Evolutionary conservation across 2,888 invertebrate species (phyloP).

Genomic region (Cerceris rybyensis): DNA sequence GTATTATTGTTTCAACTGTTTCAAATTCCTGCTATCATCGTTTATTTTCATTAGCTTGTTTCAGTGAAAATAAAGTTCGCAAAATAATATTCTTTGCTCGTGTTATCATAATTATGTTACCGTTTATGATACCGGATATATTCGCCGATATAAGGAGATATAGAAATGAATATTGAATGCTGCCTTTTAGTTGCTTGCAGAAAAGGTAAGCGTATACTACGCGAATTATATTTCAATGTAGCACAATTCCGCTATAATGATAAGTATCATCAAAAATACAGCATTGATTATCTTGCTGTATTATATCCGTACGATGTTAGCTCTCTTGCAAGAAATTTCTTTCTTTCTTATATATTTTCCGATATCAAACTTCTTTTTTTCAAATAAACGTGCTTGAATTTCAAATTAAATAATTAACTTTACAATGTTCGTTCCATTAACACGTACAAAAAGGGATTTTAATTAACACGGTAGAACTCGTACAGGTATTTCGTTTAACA

Average conservation of each 20-base stretch:
- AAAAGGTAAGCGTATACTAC: constrained; percentile 31
- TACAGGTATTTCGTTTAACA: constrained; percentile 11
- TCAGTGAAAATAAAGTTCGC: no score
- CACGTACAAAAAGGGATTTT: not conserved
- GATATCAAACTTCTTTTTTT: no score
- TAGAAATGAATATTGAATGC: constrained; percentile 45
- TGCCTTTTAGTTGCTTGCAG: constrained; percentile 42
- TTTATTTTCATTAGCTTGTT: no score
- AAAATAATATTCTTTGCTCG: no score
- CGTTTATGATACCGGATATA: not conserved
- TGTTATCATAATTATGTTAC: not conserved
- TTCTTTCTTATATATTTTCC: no score
- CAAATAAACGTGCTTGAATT: no score
- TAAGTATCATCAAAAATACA: not conserved
- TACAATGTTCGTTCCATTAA: no score
- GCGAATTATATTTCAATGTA: constrained; percentile 4
- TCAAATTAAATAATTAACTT: no score
- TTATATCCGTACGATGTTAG: constrained; percentile 39
- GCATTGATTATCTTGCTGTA: not conserved
- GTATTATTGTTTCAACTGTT: no score
- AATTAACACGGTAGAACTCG: not conserved
- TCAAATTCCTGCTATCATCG: no score
- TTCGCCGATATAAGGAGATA: not conserved
- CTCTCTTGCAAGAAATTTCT: constrained; percentile 35
- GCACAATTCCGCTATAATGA: not conserved